phyloP scores from a whole-genome alignment of 2,888 invertebrate genomes.

The Formica aserva region DNA sequence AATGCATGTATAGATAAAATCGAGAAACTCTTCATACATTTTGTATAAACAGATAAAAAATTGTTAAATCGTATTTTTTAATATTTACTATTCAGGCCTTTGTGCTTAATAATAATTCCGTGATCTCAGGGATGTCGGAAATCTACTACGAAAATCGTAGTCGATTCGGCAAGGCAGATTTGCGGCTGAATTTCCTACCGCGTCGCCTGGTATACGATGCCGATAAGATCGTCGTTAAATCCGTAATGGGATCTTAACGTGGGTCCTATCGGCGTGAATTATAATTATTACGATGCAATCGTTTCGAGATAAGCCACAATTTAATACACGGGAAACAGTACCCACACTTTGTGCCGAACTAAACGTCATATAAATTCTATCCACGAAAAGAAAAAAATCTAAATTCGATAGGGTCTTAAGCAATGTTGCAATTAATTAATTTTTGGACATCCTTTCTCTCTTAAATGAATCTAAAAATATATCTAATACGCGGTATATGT shows the following conservation, averaged over 20 bases:
- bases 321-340: slow-evolving; percentile 31
- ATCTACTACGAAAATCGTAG: slow-evolving; percentile 32
- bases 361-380: slow-evolving; percentile 16
- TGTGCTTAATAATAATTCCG: slow-evolving; percentile 7
- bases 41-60: neutral
- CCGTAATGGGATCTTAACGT: slow-evolving; percentile 80
- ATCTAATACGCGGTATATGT: no score
- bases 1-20: neutral
- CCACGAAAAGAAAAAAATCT: slow-evolving; percentile 11
- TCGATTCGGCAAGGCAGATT: slow-evolving; percentile 70
- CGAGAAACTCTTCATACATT: neutral
- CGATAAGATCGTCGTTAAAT: slow-evolving; percentile 76
- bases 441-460: neutral
- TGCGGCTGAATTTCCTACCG: slow-evolving; percentile 75
- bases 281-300: slow-evolving; percentile 71
- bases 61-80: neutral
- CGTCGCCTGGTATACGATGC: slow-evolving; percentile 65
- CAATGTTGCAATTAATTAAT: neutral
- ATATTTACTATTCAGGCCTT: neutral
- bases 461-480: neutral
- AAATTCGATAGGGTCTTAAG: neutral
- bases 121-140: slow-evolving; percentile 14
- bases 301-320: slow-evolving; percentile 48
- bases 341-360: neutral
- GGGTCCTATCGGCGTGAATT: slow-evolving; percentile 70